Percentiles rank a stretch among this genome's conserved stretches.
Evolutionary conservation across 2,113 vertebrate genomes (phyloP).

Genomic region (Psophia crepitans): DNA sequence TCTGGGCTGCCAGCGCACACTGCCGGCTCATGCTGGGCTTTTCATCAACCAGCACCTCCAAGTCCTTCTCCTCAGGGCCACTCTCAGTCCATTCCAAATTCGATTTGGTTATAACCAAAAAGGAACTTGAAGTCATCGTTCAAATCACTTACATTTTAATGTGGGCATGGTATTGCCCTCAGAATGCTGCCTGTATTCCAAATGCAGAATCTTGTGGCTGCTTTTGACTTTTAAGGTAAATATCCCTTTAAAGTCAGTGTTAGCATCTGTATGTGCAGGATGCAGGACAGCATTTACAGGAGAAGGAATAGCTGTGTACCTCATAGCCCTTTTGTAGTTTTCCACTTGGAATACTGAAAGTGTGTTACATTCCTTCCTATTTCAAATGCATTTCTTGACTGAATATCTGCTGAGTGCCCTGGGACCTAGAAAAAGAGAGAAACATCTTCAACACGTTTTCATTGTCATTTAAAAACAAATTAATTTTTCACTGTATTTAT

Average conservation of each 20-base stretch:
- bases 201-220: not conserved
- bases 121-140: not conserved
- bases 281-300: not conserved
- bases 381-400: not conserved
- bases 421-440: not conserved
- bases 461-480: not conserved
- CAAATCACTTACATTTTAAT: not conserved
- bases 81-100: too few relatives aligned
- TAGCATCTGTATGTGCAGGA: not conserved
- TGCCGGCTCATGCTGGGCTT: too few relatives aligned
- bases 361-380: not conserved
- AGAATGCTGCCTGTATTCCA: not conserved
- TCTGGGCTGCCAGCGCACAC: too few relatives aligned
- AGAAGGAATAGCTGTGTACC: not conserved
- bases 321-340: not conserved
- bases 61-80: too few relatives aligned
- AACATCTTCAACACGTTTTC: not conserved
- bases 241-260: not conserved
- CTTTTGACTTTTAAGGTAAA: not conserved
- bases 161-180: not conserved
- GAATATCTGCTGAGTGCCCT: not conserved
- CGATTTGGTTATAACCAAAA: not conserved
- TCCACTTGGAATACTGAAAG: not conserved
- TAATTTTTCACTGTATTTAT: not conserved
- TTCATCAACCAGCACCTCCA: too few relatives aligned